Evolutionary conservation across 2,888 invertebrate species (phyloP).

Genomic region (Hemistola chrysoprasaria): DNA sequence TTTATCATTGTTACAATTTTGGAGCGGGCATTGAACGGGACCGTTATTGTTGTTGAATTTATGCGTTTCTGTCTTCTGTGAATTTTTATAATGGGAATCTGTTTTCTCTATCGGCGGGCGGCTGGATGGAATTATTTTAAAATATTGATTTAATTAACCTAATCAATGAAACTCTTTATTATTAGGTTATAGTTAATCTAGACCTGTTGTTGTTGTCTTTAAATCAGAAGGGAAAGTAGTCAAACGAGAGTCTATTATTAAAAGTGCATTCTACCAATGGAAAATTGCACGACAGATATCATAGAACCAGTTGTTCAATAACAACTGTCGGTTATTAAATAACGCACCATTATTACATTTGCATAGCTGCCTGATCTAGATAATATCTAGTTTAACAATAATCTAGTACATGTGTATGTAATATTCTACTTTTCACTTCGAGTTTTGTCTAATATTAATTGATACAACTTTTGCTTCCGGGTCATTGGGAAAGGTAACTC

Average conservation of each 20-base stretch:
- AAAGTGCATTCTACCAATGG: slow-evolving; percentile 4
- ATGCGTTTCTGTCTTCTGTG: no score
- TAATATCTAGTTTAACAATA: slow-evolving; percentile 42
- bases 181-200: neutral
- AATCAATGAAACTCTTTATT: no score
- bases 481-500: slow-evolving; percentile 47
- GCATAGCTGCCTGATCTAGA: slow-evolving; percentile 41
- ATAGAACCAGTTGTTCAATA: slow-evolving; percentile 39
- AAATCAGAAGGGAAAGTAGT: slow-evolving; percentile 2
- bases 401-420: slow-evolving; percentile 34
- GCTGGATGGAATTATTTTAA: no score
- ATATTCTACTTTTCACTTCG: slow-evolving; percentile 38
- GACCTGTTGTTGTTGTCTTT: neutral
- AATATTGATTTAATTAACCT: no score
- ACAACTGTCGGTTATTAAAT: slow-evolving; percentile 37
- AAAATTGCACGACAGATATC: slow-evolving; percentile 17
- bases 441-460: slow-evolving; percentile 43
- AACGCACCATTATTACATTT: slow-evolving; percentile 50
- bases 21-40: slow-evolving; percentile 6
- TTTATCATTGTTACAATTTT: slow-evolving; percentile 10
- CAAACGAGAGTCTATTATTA: slow-evolving; percentile 1
- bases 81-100: no score
- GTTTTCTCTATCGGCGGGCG: no score
- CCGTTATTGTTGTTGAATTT: no score
- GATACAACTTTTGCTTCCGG: slow-evolving; percentile 37